These are phyloP conservation scores for Pelosia muscerda DNA, from an alignment of 2,888 invertebrate species.

Conservation along the genomic window DNA sequence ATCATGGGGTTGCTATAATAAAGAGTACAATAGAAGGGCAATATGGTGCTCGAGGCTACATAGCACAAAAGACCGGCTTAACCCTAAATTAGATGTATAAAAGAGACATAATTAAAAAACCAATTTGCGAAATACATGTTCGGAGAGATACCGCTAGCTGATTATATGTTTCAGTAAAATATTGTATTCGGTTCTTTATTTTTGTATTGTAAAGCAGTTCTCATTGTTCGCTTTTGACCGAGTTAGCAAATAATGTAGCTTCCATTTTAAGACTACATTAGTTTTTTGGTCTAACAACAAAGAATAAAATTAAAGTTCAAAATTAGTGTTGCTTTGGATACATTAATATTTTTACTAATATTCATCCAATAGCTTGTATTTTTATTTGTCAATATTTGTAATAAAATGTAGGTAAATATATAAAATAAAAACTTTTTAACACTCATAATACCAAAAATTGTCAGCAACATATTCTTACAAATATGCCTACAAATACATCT, in stretches of 20 bases:
- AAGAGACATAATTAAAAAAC: slow-evolving; percentile 77
- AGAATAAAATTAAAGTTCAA: neutral
- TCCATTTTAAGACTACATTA: slow-evolving; percentile 5
- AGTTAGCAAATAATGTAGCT: slow-evolving; percentile 14
- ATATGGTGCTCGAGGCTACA: slow-evolving; percentile 58
- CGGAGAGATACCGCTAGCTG: slow-evolving; percentile 49
- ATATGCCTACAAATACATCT: slow-evolving; percentile 37
- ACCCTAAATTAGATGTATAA: slow-evolving; percentile 69
- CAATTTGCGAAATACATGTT: slow-evolving; percentile 63
- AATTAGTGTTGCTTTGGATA: too few species aligned
- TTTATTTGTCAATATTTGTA: too few species aligned
- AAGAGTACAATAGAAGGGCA: slow-evolving; percentile 64
- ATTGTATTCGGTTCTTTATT: slow-evolving; percentile 23
- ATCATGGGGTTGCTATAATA: slow-evolving; percentile 62
- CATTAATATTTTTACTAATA: too few species aligned
- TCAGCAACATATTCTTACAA: slow-evolving; percentile 35
- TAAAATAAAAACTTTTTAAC: neutral
- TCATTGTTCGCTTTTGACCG: slow-evolving; percentile 27
- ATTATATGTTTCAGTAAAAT: slow-evolving; percentile 37
- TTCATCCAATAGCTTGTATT: too few species aligned
- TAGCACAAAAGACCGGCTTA: slow-evolving; percentile 60
- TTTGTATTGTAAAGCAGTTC: slow-evolving; percentile 28
- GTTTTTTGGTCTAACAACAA: neutral
- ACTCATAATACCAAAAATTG: slow-evolving; percentile 30
- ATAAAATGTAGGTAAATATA: too few species aligned